Evolutionary conservation across 1,140 invertebrate genomes (phyloP).

Genomic region (Campoletis sonorensis): DNA sequence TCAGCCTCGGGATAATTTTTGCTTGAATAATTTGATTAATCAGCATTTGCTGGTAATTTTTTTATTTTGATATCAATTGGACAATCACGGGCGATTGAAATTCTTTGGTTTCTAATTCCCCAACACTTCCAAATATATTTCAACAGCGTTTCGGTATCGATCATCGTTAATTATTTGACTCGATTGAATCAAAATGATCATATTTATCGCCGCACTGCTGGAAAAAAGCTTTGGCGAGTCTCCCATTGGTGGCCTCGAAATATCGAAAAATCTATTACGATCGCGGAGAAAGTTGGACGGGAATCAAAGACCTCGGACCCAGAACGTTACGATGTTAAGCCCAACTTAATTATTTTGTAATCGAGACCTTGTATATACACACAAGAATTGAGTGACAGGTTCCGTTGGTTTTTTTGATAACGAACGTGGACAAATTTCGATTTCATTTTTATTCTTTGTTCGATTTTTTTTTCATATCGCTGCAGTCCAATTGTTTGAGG

Average conservation of each 20-base stretch:
- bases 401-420: too few relatives aligned
- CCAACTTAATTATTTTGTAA: background rate
- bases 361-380: background rate
- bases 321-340: background rate
- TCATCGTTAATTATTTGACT: background rate
- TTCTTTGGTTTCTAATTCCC: background rate
- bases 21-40: background rate
- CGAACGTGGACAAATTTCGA: too few relatives aligned
- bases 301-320: background rate
- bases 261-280: slow-evolving; percentile 5
- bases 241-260: background rate
- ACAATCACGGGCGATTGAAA: background rate
- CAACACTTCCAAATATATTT: background rate
- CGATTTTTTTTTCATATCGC: too few relatives aligned
- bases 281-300: background rate
- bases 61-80: background rate
- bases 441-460: too few relatives aligned
- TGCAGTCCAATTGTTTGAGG: too few relatives aligned
- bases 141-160: background rate
- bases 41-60: background rate
- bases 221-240: background rate
- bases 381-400: too few relatives aligned
- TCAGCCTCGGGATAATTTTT: background rate
- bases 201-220: background rate
- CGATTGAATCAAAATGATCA: background rate